Base-by-base conservation (phyloP, 2,797 vertebrate species). In the Catharus ustulatus region DNA sequence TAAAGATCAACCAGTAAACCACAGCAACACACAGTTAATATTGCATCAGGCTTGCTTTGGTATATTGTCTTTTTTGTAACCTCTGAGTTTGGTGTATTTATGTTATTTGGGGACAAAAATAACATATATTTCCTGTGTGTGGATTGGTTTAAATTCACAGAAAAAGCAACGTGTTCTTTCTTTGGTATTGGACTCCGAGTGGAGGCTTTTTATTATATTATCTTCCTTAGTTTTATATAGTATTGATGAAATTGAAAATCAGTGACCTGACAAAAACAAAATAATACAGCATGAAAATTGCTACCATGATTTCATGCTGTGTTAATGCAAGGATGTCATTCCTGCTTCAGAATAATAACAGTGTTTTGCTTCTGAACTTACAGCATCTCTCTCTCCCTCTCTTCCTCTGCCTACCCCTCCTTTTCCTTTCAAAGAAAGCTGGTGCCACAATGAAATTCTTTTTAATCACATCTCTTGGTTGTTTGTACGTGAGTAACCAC, bases 181-280 rank as follows among this genome's bases (percentile, higher is more conserved):
- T 96, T 96, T 2, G 27, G 36, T 58, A 49, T 76, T 36, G 32
- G 54, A 57, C n/a, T 88, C 46, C 3, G 22, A 90, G 79, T 73
- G 75, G 52, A 92, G 81, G 83, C 69, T 89, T 96, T 91, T 96
- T 93, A 94, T 96, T 97, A 73, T 86, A 72, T 95, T 95, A 86
- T 87, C 89, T 95, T 58, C 90, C 83, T 95, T 82, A 52, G 85
- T 87, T 95, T 95, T 93, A 94, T 93, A 77, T 75, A 92, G 87
- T 96, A 96, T 95, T 95, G 96, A 97, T 96, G 89, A 96, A 96
- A 97, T 94, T 97, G 96, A 96, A 96, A 97, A 92, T 92, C 96
- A 93, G 93, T 96, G 96, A 97, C 96, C 96, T 95, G 96, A 97
- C 93, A 96, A 96, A 97, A 96, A 73, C 94, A 89, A 95, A 96